Evolutionary conservation across 2,888 invertebrate genomes (phyloP).

Genomic region (Aromia moschata): DNA sequence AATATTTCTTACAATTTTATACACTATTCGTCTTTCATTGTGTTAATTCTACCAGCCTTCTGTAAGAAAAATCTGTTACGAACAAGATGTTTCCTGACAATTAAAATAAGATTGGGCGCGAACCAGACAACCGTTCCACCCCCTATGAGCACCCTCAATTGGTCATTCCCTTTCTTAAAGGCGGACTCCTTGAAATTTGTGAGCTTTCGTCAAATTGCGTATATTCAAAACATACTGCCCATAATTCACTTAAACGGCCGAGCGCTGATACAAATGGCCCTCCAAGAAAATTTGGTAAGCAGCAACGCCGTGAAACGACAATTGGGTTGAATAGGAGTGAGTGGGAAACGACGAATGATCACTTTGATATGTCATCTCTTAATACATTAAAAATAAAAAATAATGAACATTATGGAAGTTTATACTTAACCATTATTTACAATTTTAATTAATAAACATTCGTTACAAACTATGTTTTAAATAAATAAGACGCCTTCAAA

Average conservation of each 20-base stretch:
- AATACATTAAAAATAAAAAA: no score
- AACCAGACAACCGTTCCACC: constrained; percentile 31
- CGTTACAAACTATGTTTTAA: no score
- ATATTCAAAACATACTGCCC: constrained; percentile 46
- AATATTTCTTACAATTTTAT: no score
- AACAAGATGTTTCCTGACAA: not conserved
- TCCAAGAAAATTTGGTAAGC: constrained; percentile 49
- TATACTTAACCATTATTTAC: no score
- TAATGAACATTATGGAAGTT: no score
- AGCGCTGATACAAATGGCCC: constrained; percentile 40
- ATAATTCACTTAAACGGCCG: constrained; percentile 53
- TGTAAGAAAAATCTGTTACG: no score
- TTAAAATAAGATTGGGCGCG: constrained; percentile 11
- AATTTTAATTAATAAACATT: no score
- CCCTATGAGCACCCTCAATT: constrained; percentile 15
- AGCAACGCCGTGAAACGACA: constrained; percentile 51
- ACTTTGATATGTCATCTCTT: no score
- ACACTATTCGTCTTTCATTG: no score
- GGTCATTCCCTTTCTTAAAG: constrained; percentile 10
- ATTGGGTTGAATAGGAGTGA: constrained; percentile 47
- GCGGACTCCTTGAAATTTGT: constrained; percentile 46
- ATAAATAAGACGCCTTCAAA: no score
- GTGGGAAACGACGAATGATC: no score
- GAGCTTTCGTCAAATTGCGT: constrained; percentile 45
- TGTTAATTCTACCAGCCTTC: no score